Evolutionary conservation across 1,140 invertebrate species (phyloP).

Genomic region (Stratiolaelaps scimitus): DNA sequence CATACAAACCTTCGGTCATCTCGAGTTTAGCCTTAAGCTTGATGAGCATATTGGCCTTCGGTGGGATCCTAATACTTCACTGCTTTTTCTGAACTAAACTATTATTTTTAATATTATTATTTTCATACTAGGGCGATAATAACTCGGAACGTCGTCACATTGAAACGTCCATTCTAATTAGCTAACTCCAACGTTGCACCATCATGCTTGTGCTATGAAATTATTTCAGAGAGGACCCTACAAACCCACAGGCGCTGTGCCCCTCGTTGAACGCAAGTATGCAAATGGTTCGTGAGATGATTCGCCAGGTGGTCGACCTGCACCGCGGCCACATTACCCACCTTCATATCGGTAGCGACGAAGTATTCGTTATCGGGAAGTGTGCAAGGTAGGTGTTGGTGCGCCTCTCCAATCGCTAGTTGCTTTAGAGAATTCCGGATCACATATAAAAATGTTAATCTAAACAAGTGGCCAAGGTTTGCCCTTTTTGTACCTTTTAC

Average conservation of each 20-base stretch:
- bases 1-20: constrained; percentile 39
- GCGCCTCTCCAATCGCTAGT: too few relatives aligned
- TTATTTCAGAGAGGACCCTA: neutral
- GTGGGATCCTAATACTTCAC: neutral
- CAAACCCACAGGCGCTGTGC: constrained; percentile 33
- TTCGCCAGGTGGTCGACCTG: constrained; percentile 42
- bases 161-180: too few relatives aligned
- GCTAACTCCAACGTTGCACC: too few relatives aligned
- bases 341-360: constrained; percentile 44
- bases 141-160: too few relatives aligned
- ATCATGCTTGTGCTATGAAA: neutral
- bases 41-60: neutral
- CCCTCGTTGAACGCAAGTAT: constrained; percentile 44
- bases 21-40: constrained; percentile 35
- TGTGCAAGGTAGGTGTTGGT: constrained; percentile 33
- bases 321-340: constrained; percentile 33
- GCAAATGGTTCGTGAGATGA: constrained; percentile 45
- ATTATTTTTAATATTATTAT: too few relatives aligned
- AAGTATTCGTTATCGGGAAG: constrained; percentile 39
- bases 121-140: too few relatives aligned
- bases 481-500: too few relatives aligned
- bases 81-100: too few relatives aligned
- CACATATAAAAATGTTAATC: too few relatives aligned
- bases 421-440: too few relatives aligned
- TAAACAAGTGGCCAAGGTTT: too few relatives aligned